Conservation (phyloP, 2,888 invertebrate species). For the Sphaerophoria rueppellii region DNA sequence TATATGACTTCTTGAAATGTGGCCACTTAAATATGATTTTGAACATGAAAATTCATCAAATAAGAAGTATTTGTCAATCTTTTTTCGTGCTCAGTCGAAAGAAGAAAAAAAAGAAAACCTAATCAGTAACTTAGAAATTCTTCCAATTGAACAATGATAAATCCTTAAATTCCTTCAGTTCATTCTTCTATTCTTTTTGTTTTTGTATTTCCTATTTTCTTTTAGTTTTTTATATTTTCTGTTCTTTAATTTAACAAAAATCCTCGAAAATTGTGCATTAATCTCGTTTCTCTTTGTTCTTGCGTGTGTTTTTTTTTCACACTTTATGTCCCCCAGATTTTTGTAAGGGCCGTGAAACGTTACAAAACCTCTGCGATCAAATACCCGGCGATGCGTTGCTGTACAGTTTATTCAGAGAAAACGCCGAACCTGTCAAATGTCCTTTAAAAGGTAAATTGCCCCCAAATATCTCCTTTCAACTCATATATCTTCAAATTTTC, state of each 20-base stretch:
- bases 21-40: too few species aligned
- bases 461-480: not conserved
- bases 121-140: not conserved
- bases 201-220: not conserved
- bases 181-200: not conserved
- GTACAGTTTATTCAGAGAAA: constrained; percentile 94
- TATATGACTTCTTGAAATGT: too few species aligned
- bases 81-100: not conserved
- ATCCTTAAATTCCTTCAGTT: not conserved
- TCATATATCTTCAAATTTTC: constrained; percentile 13
- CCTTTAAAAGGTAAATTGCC: constrained; percentile 84
- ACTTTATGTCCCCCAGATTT: constrained; percentile 83
- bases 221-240: constrained; percentile 33
- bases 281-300: constrained; percentile 78
- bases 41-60: too few species aligned
- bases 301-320: constrained; percentile 76
- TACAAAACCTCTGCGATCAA: constrained; percentile 91
- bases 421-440: constrained; percentile 93
- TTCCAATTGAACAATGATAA: not conserved
- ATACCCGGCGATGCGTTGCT: constrained; percentile 95
- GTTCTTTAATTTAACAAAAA: constrained; percentile 1
- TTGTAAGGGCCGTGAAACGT: constrained; percentile 85
- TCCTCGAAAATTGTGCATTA: constrained; percentile 79
- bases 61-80: too few species aligned
- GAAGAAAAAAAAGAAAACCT: too few species aligned